Evolutionary conservation across 1,140 invertebrate genomes (phyloP).

Genomic region (Drosophila eugracilis): DNA sequence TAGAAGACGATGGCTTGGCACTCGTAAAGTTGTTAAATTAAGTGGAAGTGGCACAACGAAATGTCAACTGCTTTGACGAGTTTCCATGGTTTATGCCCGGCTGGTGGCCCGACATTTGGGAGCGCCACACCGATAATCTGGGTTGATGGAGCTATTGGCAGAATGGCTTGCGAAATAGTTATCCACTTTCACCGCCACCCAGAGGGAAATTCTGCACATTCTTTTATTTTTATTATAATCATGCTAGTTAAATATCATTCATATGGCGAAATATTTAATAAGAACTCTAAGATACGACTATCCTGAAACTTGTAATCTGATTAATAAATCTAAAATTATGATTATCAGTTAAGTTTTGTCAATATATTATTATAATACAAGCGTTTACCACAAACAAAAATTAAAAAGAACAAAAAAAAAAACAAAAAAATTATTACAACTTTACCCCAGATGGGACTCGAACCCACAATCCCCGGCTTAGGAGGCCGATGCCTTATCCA

Average conservation of each 20-base stretch:
- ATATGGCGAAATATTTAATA: too few species aligned
- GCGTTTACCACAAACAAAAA: neutral
- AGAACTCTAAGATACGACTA: too few species aligned
- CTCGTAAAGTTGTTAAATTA: constrained; percentile 60
- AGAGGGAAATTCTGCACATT: neutral
- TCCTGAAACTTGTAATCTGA: too few species aligned
- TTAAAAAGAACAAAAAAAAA: neutral
- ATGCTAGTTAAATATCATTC: too few species aligned
- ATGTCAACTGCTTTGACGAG: constrained; percentile 54
- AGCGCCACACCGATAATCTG: constrained; percentile 25
- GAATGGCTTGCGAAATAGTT: constrained; percentile 16
- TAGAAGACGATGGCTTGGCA: constrained; percentile 45
- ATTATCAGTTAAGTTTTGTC: neutral
- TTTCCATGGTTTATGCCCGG: constrained; percentile 34
- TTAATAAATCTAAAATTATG: too few species aligned
- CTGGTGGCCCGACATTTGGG: constrained; percentile 6
- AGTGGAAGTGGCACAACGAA: constrained; percentile 54
- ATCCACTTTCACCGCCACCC: neutral
- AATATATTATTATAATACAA: too few species aligned
- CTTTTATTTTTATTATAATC: neutral
- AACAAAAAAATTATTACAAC: neutral
- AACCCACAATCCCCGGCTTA: constrained; percentile 54
- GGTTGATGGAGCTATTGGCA: constrained; percentile 15
- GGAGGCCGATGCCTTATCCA: constrained; percentile 54
- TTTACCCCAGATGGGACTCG: constrained; percentile 52